Evolutionary conservation across 2,888 invertebrate species (phyloP).

Genomic region (Graphium colonna): DNA sequence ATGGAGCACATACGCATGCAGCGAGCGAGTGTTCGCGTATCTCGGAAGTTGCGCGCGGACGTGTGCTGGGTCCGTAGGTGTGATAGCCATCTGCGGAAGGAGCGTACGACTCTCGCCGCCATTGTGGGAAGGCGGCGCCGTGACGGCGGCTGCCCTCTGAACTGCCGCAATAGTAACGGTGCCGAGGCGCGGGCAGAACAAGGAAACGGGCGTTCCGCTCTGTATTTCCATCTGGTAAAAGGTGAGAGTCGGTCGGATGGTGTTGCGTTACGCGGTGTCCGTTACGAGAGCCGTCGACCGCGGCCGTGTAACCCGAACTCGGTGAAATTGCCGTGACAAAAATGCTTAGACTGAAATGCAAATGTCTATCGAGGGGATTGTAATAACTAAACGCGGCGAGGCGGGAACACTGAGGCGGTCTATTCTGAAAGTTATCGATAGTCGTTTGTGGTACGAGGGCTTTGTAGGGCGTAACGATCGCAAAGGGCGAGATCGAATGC

Average conservation of each 20-base stretch:
- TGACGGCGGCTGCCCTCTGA: conserved; percentile 63
- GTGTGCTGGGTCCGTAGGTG: conserved; percentile 46
- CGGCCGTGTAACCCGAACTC: conserved; percentile 68
- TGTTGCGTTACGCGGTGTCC: conserved; percentile 64
- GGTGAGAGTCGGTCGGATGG: conserved; percentile 66
- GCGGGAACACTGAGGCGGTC: too few species aligned
- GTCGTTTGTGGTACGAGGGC: conserved; percentile 36
- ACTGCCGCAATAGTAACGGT: conserved; percentile 60
- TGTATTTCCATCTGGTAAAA: conserved; percentile 65
- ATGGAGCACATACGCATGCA: conserved; percentile 16
- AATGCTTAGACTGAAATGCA: conserved; percentile 44
- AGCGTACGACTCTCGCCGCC: conserved; percentile 61
- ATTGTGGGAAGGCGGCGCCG: conserved; percentile 61
- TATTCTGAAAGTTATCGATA: conserved; percentile 51
- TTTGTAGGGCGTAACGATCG: conserved; percentile 44
- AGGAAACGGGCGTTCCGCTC: conserved; percentile 77
- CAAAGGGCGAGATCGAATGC: conserved; percentile 19
- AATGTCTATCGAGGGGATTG: conserved; percentile 41
- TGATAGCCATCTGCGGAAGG: conserved; percentile 66
- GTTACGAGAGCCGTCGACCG: conserved; percentile 58
- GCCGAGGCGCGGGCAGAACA: conserved; percentile 30
- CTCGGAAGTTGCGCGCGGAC: conserved; percentile 51
- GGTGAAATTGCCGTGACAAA: conserved; percentile 37
- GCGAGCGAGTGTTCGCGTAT: conserved; percentile 35
- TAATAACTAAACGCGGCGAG: neutral